Evolutionary conservation across 2,888 invertebrate genomes (phyloP), one percentile per base, ranked within the genome.

Genomic region (Cryptus viduatorius): DNA sequence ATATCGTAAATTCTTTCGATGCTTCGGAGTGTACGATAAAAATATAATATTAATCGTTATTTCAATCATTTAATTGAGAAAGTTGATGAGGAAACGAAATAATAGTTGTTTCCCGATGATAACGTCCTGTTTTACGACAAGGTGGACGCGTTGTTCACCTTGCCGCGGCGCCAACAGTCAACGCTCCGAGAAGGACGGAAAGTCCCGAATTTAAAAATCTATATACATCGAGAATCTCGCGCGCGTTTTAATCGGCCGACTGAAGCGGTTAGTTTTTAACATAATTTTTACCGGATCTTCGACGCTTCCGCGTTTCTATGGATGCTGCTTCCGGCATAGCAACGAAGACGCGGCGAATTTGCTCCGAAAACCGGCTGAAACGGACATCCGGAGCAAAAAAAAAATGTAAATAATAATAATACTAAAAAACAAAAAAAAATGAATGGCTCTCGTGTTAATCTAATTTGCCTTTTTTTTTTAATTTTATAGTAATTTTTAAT

Each of bases 71-170:
- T 37, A n/a, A 53, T 31, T 14, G 53, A 16, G 29, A 24, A 59
- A 44, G 31, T 59, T 3, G 4, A 59, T 4, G 31, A 59, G 29
- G 59, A 31, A 59, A 12, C 29, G 29, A 59, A 37, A 37, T 37
- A 37, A 37, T 37, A 37, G 37, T 37, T 5, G 37, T 37, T 37
- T 37, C 37, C 37, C 8, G 37, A 37, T 37, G 3, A 37, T 37
- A 37, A 37, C 37, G 37, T 37, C 37, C 37, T 37, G 37, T 8
- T 37, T 7, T 5, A 8, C 56, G 56, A 19, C 56, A 24, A 56
- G 56, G 56, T 56, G 56, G 19, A 24, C 56, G 19, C 56, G 24
- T 24, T 16, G 53, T 19, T 53, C 19, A 53, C 53, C 53, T 53
- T 53, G 53, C 19, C 53, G 19, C 19, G 24, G 24, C 24, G 19